These are phyloP conservation scores for Chelmon rostratus DNA, from an alignment of 2,797 vertebrate species.

Conservation along the genomic window DNA sequence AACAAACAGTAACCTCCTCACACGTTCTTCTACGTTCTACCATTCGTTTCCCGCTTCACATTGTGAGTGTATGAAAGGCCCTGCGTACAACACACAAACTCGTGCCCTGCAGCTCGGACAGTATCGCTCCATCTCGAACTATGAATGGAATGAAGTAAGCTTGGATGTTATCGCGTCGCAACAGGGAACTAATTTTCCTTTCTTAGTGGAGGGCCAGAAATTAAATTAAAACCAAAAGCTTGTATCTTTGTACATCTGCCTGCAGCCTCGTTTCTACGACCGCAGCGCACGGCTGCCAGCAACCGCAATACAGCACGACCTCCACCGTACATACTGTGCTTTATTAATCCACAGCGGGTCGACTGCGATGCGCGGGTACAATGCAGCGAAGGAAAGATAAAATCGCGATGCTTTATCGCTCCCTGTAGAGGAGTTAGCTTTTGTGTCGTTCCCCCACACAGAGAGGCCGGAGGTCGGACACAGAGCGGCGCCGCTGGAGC, in stretches of 20 bases:
- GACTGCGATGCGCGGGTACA: constrained; percentile 13
- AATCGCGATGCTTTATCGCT: constrained; percentile 10
- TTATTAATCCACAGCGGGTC: constrained; percentile 41
- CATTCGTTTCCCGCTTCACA: constrained; percentile 18
- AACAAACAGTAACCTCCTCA: not conserved
- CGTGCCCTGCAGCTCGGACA: constrained; percentile 19
- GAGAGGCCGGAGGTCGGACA: constrained; percentile 35
- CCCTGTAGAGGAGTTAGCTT: constrained; percentile 20
- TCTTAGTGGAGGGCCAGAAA: constrained; percentile 42
- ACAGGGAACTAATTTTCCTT: constrained; percentile 50
- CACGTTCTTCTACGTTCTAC: not conserved
- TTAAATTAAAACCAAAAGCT: constrained; percentile 69
- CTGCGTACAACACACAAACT: not conserved
- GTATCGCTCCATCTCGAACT: constrained; percentile 50
- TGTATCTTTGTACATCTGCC: constrained; percentile 57
- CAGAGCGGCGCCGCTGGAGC: constrained; percentile 8
- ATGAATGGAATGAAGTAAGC: constrained; percentile 54
- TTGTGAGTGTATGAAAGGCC: not conserved
- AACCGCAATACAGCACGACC: constrained; percentile 47
- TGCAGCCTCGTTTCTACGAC: constrained; percentile 32
- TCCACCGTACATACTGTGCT: constrained; percentile 26
- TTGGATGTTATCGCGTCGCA: constrained; percentile 56
- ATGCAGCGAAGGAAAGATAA: constrained; percentile 19
- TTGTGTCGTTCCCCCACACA: not conserved
- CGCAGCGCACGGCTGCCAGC: constrained; percentile 49